These are phyloP conservation scores for Ophonus ardosiacus DNA, from an alignment of 2,888 invertebrate genomes.

Conservation along the genomic window DNA sequence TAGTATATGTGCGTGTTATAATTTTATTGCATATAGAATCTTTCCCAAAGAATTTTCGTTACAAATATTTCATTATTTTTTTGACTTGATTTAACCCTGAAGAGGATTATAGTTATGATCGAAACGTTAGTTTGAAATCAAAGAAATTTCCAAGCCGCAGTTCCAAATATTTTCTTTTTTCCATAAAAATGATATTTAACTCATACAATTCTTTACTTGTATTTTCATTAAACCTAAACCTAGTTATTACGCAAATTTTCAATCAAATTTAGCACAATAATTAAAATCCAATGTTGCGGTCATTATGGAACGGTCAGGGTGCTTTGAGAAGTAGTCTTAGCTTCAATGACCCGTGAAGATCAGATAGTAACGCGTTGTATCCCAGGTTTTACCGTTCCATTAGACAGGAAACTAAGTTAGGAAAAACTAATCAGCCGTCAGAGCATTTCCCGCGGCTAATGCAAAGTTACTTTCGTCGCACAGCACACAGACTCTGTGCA, in stretches of 20 bases:
- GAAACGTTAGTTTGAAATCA: too few relatives aligned
- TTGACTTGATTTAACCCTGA: too few relatives aligned
- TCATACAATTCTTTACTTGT: too few relatives aligned
- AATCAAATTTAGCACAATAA: background rate
- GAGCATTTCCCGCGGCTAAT: conserved; percentile 47
- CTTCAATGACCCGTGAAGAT: conserved; percentile 37
- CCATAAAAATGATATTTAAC: too few relatives aligned
- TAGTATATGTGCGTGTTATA: too few relatives aligned
- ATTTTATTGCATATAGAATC: too few relatives aligned
- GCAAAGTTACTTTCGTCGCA: conserved; percentile 46
- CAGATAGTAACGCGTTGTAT: conserved; percentile 30
- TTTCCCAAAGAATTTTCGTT: too few relatives aligned
- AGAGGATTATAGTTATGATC: too few relatives aligned
- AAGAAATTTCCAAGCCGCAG: too few relatives aligned
- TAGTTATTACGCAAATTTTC: too few relatives aligned
- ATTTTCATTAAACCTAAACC: background rate
- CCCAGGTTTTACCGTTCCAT: conserved; percentile 50
- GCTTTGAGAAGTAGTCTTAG: conserved; percentile 8
- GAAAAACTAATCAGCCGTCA: conserved; percentile 56
- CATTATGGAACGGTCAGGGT: conserved; percentile 2
- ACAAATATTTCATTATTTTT: too few relatives aligned
- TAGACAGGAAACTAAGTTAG: conserved; percentile 56
- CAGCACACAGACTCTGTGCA: conserved; percentile 11
- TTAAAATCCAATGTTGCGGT: conserved; percentile 29
- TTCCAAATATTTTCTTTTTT: too few relatives aligned